These are phyloP conservation scores for Drosophila paranaensis DNA, from an alignment of 2,888 invertebrate species.

Conservation along the genomic window DNA sequence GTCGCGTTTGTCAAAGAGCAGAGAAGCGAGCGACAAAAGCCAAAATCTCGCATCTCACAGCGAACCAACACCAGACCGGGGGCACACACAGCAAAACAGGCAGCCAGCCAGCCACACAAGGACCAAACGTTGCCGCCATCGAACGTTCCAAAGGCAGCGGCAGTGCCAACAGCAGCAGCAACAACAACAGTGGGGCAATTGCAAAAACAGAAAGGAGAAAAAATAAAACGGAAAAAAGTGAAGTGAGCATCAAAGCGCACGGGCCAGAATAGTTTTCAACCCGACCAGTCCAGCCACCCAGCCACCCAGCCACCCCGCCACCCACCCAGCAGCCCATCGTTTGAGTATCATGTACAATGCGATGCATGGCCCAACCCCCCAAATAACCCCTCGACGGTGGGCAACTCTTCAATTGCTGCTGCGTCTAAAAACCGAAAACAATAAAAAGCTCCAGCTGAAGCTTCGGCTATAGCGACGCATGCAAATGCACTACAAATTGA, in stretches of 20 bases:
- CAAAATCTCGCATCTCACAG: slow-evolving; percentile 79
- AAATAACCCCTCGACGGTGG: slow-evolving; percentile 38
- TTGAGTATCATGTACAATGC: slow-evolving; percentile 59
- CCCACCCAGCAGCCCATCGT: slow-evolving; percentile 29
- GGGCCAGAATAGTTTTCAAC: slow-evolving; percentile 75
- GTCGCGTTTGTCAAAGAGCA: slow-evolving; percentile 82
- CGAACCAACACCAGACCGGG: slow-evolving; percentile 59
- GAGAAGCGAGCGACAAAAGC: slow-evolving; percentile 78
- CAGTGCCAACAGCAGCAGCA: slow-evolving; percentile 30
- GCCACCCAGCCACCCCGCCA: slow-evolving; percentile 11
- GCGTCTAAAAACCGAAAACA: slow-evolving; percentile 77
- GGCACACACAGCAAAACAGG: slow-evolving; percentile 50
- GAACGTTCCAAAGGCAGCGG: slow-evolving; percentile 45
- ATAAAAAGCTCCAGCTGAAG: slow-evolving; percentile 67
- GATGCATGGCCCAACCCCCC: slow-evolving; percentile 38
- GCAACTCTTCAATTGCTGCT: slow-evolving; percentile 65
- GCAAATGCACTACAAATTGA: slow-evolving; percentile 36
- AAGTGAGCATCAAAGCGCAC: slow-evolving; percentile 77
- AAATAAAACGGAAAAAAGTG: slow-evolving; percentile 59
- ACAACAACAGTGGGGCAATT: slow-evolving; percentile 44
- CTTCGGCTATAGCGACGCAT: slow-evolving; percentile 12
- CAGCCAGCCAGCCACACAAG: slow-evolving; percentile 61
- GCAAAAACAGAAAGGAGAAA: slow-evolving; percentile 49
- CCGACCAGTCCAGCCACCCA: slow-evolving; percentile 56
- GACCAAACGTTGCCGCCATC: slow-evolving; percentile 77